Conservation (phyloP, 2,797 vertebrate species). For the Neoniphon sammara region DNA sequence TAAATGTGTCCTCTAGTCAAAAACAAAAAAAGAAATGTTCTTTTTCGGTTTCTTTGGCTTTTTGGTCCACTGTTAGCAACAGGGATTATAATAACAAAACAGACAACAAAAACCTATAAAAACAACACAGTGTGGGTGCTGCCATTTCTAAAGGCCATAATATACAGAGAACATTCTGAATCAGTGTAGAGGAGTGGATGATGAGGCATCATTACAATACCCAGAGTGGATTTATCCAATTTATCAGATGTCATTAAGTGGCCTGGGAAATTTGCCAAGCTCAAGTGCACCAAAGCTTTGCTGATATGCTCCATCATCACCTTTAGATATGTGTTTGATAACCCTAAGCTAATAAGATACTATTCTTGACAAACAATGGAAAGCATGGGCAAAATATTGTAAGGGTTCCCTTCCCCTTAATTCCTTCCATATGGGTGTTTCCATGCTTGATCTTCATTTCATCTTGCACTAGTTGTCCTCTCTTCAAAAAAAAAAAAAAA, state of each 20-base stretch:
- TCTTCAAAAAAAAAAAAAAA: neutral
- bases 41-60: constrained; percentile 67
- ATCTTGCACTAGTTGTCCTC: neutral
- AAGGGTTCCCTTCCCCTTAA: constrained; percentile 1
- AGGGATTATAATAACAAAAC: constrained; percentile 36
- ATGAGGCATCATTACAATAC: neutral
- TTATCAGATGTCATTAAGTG: neutral
- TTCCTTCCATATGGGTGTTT: neutral
- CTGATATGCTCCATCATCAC: neutral
- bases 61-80: constrained; percentile 44
- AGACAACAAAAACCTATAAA: constrained; percentile 38
- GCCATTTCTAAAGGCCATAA: constrained; percentile 46
- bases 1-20: constrained; percentile 24
- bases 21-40: constrained; percentile 36
- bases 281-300: constrained; percentile 8
- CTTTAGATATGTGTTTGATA: neutral
- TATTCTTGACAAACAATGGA: constrained; percentile 7
- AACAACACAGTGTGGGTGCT: constrained; percentile 21
- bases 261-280: neutral
- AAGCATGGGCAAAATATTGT: constrained; percentile 1
- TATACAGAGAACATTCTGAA: constrained; percentile 24
- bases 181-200: neutral
- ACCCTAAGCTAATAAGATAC: neutral
- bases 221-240: neutral
- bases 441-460: neutral